Evolutionary conservation across 2,888 invertebrate species (phyloP).

Genomic region (Heliconius aoede): DNA sequence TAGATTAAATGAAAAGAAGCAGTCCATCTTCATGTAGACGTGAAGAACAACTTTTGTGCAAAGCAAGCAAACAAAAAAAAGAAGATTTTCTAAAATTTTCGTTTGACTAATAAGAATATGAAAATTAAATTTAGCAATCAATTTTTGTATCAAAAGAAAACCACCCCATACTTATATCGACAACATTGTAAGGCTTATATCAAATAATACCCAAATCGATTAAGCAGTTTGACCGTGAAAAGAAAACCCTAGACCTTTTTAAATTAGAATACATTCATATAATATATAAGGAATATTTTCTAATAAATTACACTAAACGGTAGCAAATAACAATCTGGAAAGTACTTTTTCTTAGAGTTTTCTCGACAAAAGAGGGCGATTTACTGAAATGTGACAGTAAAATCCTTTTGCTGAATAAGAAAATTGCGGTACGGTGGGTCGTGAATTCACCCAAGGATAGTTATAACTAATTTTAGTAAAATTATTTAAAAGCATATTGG

Average conservation of each 20-base stretch:
- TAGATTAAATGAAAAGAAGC: no score
- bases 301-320: conserved; percentile 26
- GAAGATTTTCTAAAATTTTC: no score
- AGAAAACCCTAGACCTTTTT: conserved; percentile 11
- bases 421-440: not conserved
- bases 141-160: no score
- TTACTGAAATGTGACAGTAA: conserved; percentile 11
- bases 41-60: no score
- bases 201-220: conserved; percentile 7
- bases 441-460: not conserved
- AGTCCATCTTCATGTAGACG: no score
- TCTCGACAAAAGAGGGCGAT: conserved; percentile 22
- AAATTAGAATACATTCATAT: conserved; percentile 1
- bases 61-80: no score
- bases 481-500: no score
- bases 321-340: conserved; percentile 6
- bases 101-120: no score
- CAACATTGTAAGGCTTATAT: conserved; percentile 6
- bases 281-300: not conserved
- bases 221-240: conserved; percentile 14
- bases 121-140: no score
- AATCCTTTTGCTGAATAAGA: conserved; percentile 19
- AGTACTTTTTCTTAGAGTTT: conserved; percentile 8
- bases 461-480: no score
- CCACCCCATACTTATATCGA: not conserved